Base-by-base conservation (phyloP, 1,140 invertebrate species). In the Vollenhovia emeryi region DNA sequence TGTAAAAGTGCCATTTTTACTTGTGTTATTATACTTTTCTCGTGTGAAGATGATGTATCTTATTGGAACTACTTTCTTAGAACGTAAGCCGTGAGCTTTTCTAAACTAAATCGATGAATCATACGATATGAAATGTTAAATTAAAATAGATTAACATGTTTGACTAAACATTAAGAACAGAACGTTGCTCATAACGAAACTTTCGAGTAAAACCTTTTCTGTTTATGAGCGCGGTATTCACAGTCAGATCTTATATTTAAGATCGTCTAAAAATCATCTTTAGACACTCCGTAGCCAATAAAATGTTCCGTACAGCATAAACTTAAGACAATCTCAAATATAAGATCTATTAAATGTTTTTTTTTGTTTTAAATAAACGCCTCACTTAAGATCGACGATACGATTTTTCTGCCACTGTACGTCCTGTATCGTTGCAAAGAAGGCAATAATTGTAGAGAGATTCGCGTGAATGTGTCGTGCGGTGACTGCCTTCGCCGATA, bases 401-500 rank as follows among this genome's bases (percentile, higher is more conserved):
- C 45, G 24, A 71, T 33, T 0, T 59, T 73, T 82, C 18, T 36
- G 33, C 62, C 62, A 73, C 50, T 71, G 66, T 82, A 82, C 27
- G 27, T 52, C 15, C 15, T 18, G 33, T 24, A 43, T 69, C 62
- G 33, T 73, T 45, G 43, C 66, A 7, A 59, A 27, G 24, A 43
- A 71, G 66, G 78, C 66, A 73, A 82, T 82, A 82, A 82, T 82
- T 24, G 78, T 30, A 40, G 15, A 57, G 57, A 71, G n/a, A 36
- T 69, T 69, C 62, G 43, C 43, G 43, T 43, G 36, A 80, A 43
- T 69, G 33, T 69, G 52, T 68, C 21, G 30, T 45, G 48, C 36
- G 43, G 21, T 55, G 33, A 80, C 33, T 80, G 78, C 66, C 66
- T 57, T 71, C 24, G 78, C 50, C 66, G 24, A 80, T 43, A 57